A percentile compares a stretch with the other conserved stretches of the same genome.
Conservation (phyloP, 2,113 vertebrate species). For the Apteryx owenii region DNA sequence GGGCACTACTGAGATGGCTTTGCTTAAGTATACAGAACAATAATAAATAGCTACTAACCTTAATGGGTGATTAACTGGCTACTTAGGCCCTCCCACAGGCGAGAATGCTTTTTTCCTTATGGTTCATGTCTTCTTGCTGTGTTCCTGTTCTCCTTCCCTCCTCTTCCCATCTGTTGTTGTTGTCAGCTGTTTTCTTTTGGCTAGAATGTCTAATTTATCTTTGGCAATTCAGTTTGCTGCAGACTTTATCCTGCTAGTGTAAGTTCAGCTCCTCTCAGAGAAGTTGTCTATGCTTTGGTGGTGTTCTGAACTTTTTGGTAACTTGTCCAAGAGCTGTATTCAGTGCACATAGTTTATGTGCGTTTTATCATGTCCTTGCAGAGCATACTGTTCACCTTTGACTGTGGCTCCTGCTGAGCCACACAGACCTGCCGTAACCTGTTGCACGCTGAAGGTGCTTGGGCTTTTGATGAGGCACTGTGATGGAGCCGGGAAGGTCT, state of each 20-base stretch:
- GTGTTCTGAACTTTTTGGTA: neutral
- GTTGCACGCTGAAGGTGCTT: neutral
- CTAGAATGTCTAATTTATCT: slow-evolving; percentile 53
- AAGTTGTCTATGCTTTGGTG: neutral
- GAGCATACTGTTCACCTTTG: neutral
- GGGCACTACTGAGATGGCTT: neutral
- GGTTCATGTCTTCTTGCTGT: slow-evolving; percentile 56
- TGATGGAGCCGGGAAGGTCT: neutral
- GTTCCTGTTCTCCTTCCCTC: slow-evolving; percentile 61
- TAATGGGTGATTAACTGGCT: slow-evolving; percentile 64
- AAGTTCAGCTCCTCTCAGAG: slow-evolving; percentile 23
- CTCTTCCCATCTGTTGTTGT: slow-evolving; percentile 75
- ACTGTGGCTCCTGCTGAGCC: neutral
- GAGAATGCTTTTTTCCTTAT: slow-evolving; percentile 69
- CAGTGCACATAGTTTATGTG: neutral
- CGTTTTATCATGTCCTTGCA: neutral
- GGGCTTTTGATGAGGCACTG: neutral
- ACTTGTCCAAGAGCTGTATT: neutral
- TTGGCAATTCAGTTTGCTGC: slow-evolving; percentile 56
- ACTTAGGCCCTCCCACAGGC: slow-evolving; percentile 50
- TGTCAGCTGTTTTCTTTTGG: slow-evolving; percentile 69
- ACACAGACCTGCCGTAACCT: neutral
- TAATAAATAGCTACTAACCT: slow-evolving; percentile 48
- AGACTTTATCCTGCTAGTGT: slow-evolving; percentile 8
- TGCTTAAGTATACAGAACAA: neutral